Conservation (phyloP, 1,140 invertebrate species). For the Zaprionus nigranus region DNA sequence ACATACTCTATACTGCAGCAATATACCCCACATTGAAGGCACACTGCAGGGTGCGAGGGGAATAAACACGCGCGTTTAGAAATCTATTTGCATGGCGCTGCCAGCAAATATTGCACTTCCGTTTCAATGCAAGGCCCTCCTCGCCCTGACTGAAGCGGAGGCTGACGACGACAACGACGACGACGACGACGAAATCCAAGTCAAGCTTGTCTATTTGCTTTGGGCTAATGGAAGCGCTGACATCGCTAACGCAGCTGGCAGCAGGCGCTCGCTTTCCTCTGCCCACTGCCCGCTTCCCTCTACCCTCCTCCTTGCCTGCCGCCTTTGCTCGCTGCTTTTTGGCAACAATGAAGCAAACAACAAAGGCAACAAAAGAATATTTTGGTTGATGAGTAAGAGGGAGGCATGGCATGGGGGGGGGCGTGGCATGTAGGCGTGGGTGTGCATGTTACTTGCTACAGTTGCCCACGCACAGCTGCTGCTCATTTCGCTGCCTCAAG, state of each 20-base stretch:
- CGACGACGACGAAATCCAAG: conserved; percentile 62
- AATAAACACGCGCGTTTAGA: conserved; percentile 60
- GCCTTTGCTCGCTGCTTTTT: conserved; percentile 50
- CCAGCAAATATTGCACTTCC: conserved; percentile 75
- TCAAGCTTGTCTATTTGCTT: conserved; percentile 76
- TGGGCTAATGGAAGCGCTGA: conserved; percentile 66
- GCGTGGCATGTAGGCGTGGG: conserved; percentile 6
- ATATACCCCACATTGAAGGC: conserved; percentile 2
- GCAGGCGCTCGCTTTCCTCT: conserved; percentile 12
- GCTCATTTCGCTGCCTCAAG: conserved; percentile 29
- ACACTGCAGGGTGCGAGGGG: conserved; percentile 2
- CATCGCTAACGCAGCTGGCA: conserved; percentile 29
- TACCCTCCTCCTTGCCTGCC: not conserved
- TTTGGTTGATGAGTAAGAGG: not conserved
- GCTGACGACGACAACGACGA: conserved; percentile 8
- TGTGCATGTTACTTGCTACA: conserved; percentile 21
- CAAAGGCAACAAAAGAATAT: conserved; percentile 39
- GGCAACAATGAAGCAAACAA: conserved; percentile 69
- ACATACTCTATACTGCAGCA: not conserved
- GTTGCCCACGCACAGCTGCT: conserved; percentile 45
- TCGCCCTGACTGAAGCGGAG: not conserved
- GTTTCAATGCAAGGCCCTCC: conserved; percentile 44
- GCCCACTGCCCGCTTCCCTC: not conserved
- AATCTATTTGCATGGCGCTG: conserved; percentile 70
- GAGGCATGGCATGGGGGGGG: not conserved